Evolutionary conservation across 2,113 vertebrate species (phyloP).

Genomic region (Paradisaea rubra): DNA sequence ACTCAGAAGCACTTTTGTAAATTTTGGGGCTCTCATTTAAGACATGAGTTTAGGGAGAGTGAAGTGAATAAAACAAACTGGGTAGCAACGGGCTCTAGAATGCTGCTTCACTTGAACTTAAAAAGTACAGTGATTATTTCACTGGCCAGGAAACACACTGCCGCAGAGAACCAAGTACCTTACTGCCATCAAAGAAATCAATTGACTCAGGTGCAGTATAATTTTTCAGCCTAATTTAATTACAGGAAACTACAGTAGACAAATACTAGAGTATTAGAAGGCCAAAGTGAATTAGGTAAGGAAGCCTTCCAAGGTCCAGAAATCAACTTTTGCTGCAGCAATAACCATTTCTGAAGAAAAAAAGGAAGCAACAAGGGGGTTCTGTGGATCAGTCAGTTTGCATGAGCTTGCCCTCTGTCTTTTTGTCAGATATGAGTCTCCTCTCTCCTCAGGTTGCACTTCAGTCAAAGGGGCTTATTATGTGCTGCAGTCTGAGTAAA

Average conservation of each 20-base stretch:
- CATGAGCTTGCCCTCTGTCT: neutral
- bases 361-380: neutral
- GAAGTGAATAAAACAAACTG: neutral
- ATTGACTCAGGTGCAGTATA: neutral
- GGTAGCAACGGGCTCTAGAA: neutral
- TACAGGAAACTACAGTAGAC: neutral
- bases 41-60: neutral
- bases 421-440: neutral
- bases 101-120: neutral
- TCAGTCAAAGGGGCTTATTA: neutral
- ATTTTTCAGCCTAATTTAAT: neutral
- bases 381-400: neutral
- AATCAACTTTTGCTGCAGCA: neutral
- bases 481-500: neutral
- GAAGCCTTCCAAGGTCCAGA: neutral
- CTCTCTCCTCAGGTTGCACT: neutral
- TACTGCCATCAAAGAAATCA: neutral
- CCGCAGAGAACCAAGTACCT: neutral
- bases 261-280: neutral
- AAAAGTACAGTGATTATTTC: neutral
- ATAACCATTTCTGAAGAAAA: neutral
- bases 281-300: neutral
- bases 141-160: neutral
- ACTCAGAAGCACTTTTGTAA: neutral
- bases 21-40: neutral